Evolutionary conservation across 2,888 invertebrate species (phyloP).

Genomic region (Melanchra persicariae): DNA sequence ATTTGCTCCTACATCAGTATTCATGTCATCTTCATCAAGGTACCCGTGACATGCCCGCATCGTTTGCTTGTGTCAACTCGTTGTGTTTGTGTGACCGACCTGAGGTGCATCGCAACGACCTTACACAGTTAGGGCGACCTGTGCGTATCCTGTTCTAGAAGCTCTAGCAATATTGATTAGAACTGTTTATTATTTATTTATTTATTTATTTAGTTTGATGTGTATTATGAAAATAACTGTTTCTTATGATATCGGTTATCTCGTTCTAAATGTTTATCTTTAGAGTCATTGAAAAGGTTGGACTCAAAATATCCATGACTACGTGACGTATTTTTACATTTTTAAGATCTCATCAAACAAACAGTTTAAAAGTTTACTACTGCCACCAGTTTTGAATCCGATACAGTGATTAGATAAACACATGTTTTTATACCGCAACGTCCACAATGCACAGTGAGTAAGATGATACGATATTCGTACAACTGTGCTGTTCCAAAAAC

Average conservation of each 20-base stretch:
- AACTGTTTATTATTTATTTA: no score
- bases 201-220: no score
- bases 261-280: no score
- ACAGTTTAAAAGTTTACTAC: conserved; percentile 25
- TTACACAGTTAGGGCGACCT: conserved; percentile 66
- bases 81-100: conserved; percentile 77
- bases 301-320: not conserved
- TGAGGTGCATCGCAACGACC: conserved; percentile 80
- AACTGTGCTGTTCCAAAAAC: conserved; percentile 58
- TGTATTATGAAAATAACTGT: conserved; percentile 1
- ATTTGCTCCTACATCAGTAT: conserved; percentile 73
- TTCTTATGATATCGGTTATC: no score
- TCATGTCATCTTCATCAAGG: conserved; percentile 73
- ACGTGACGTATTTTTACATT: conserved; percentile 24
- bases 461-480: conserved; percentile 55
- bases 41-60: conserved; percentile 79
- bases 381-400: conserved; percentile 63
- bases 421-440: conserved; percentile 39
- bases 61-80: conserved; percentile 82
- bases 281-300: not conserved
- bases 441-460: conserved; percentile 40
- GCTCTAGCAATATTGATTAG: conserved; percentile 46
- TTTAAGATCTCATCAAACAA: conserved; percentile 20
- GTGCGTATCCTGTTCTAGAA: conserved; percentile 56
- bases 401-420: conserved; percentile 67